phyloP scores from a whole-genome alignment of 2,888 invertebrate genomes.

The Oscheius sp. region DNA sequence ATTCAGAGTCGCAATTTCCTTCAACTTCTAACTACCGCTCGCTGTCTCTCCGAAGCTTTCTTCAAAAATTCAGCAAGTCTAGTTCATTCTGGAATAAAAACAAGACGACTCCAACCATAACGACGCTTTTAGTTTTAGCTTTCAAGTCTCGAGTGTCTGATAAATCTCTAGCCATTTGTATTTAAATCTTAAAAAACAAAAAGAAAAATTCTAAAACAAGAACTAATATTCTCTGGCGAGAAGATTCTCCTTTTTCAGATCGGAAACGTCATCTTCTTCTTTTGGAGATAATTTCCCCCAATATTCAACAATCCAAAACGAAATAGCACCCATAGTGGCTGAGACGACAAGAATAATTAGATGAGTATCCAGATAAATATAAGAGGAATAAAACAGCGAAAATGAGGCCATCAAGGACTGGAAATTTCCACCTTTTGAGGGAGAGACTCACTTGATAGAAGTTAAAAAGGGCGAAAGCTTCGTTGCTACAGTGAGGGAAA shows the following conservation, averaged over 20 bases:
- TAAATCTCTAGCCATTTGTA: too few relatives aligned
- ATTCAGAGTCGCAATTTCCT: slow-evolving; percentile 19
- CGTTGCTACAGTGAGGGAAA: slow-evolving; percentile 83
- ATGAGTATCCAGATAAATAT: slow-evolving; percentile 17
- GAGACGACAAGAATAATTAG: slow-evolving; percentile 18
- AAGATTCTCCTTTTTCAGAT: too few relatives aligned
- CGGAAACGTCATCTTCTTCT: too few relatives aligned
- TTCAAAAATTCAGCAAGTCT: not conserved
- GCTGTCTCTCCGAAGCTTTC: slow-evolving; percentile 3
- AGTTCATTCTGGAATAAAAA: not conserved
- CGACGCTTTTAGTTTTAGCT: too few relatives aligned
- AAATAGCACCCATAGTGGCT: slow-evolving; percentile 13
- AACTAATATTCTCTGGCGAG: too few relatives aligned
- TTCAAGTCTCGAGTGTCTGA: too few relatives aligned
- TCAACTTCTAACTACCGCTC: not conserved
- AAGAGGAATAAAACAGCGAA: slow-evolving; percentile 20
- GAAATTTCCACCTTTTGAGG: not conserved
- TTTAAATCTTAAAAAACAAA: too few relatives aligned
- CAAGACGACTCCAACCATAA: too few relatives aligned
- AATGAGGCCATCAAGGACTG: slow-evolving; percentile 23
- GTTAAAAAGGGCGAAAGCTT: slow-evolving; percentile 96
- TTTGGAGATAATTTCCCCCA: slow-evolving; percentile 10
- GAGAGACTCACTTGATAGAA: slow-evolving; percentile 80
- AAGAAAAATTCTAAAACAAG: too few relatives aligned
- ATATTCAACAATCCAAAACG: slow-evolving; percentile 16